Percentiles rank a stretch among this genome's conserved stretches.
Evolutionary conservation across 1,140 invertebrate genomes (phyloP).

Genomic region (Papilio polyxenes): DNA sequence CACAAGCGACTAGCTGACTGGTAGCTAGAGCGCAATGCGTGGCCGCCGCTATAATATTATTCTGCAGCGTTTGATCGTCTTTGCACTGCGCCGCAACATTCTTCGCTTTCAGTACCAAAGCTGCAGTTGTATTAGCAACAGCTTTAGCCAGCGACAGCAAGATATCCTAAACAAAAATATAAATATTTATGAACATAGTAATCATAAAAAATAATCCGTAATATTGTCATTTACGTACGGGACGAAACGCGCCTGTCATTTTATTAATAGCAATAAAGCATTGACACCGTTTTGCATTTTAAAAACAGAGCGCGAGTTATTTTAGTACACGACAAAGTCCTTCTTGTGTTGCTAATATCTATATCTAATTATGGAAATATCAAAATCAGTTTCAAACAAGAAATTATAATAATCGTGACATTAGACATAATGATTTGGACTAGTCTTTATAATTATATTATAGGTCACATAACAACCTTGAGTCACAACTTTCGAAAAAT

Average conservation of each 20-base stretch:
- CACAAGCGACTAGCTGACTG: conserved; percentile 98
- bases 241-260: conserved; percentile 11
- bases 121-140: conserved; percentile 98
- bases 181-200: neutral
- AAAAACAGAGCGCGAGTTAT: conserved; percentile 5
- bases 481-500: neutral
- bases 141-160: conserved; percentile 95
- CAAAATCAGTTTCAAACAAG: neutral
- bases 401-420: neutral
- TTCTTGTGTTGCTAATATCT: neutral
- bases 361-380: neutral
- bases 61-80: conserved; percentile 87
- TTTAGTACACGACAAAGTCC: neutral
- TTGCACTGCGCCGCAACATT: conserved; percentile 94
- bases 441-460: neutral
- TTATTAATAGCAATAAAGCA: conserved; percentile 30
- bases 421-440: neutral
- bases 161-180: conserved; percentile 84
- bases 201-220: neutral
- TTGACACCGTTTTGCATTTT: conserved; percentile 9
- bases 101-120: conserved; percentile 96
- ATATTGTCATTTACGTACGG: neutral
- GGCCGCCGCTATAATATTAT: conserved; percentile 95
- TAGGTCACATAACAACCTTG: neutral
- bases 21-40: conserved; percentile 98